A percentile compares a stretch with the other conserved stretches of the same genome.
These are phyloP conservation scores for Trichoplusia ni DNA, from an alignment of 1,140 invertebrate genomes.

Conservation along the genomic window DNA sequence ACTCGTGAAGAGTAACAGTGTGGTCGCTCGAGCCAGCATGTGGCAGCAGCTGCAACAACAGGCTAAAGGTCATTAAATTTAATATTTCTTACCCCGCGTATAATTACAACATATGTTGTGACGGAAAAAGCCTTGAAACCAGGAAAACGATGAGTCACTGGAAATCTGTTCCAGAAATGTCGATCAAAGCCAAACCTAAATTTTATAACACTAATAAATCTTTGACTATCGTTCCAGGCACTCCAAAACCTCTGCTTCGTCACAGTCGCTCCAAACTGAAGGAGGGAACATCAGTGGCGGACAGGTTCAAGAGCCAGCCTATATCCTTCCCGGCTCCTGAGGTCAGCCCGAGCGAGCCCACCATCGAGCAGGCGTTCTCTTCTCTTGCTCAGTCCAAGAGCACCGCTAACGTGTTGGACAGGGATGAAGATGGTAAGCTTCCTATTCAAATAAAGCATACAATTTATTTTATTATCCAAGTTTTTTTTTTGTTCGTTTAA, in stretches of 20 bases:
- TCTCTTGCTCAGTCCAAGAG: slow-evolving; percentile 76
- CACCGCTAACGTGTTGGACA: slow-evolving; percentile 75
- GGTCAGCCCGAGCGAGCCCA: slow-evolving; percentile 36
- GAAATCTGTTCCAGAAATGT: too few relatives aligned
- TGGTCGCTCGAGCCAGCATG: slow-evolving; percentile 83
- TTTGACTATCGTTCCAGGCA: slow-evolving; percentile 58
- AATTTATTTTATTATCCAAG: too few relatives aligned
- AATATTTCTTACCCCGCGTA: too few relatives aligned
- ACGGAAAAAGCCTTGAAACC: too few relatives aligned
- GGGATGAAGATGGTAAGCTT: slow-evolving; percentile 79
- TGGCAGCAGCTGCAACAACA: slow-evolving; percentile 84
- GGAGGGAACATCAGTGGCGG: slow-evolving; percentile 68
- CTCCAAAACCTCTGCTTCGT: slow-evolving; percentile 74
- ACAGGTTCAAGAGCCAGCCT: slow-evolving; percentile 75
- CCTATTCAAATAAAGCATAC: too few relatives aligned
- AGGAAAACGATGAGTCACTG: too few relatives aligned
- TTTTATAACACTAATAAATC: slow-evolving; percentile 9
- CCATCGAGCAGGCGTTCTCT: slow-evolving; percentile 47
- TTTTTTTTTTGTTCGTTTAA: neutral
- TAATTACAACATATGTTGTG: too few relatives aligned
- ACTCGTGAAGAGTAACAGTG: slow-evolving; percentile 83
- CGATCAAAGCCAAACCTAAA: too few relatives aligned
- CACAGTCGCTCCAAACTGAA: slow-evolving; percentile 77
- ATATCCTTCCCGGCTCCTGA: slow-evolving; percentile 53
- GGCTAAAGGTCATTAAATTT: slow-evolving; percentile 74